A percentile compares a stretch with the other conserved stretches of the same genome.
Evolutionary conservation across 1,140 invertebrate species (phyloP).

Genomic region (Anthonomus grandis): DNA sequence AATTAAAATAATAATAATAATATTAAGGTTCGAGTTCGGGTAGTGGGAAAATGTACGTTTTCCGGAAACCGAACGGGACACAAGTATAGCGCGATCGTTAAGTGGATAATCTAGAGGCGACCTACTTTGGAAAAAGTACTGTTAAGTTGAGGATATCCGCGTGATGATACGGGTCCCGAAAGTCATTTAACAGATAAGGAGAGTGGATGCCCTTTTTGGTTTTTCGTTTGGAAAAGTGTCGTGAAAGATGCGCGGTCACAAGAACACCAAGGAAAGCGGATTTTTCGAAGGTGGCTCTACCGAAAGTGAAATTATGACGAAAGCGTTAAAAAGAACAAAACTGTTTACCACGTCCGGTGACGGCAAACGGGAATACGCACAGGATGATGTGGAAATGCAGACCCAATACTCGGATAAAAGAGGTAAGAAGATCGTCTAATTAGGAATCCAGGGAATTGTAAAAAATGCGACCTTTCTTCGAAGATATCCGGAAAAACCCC

Average conservation of each 20-base stretch:
- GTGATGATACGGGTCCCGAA: too few species aligned
- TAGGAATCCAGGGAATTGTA: too few species aligned
- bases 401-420: conserved; percentile 33
- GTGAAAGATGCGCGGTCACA: conserved; percentile 47
- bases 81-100: background rate
- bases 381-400: conserved; percentile 42
- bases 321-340: conserved; percentile 48
- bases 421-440: conserved; percentile 29
- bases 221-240: too few species aligned
- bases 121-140: conserved; percentile 31
- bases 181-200: too few species aligned
- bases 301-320: conserved; percentile 46
- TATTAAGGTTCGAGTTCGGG: too few species aligned
- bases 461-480: too few species aligned
- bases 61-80: background rate
- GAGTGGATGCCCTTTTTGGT: too few species aligned
- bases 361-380: conserved; percentile 38
- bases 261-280: conserved; percentile 50
- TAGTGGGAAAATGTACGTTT: conserved; percentile 1
- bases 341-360: conserved; percentile 44
- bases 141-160: too few species aligned
- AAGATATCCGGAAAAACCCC: too few species aligned
- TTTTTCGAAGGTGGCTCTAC: conserved; percentile 48
- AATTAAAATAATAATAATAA: too few species aligned
- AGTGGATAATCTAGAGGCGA: conserved; percentile 24